Base-by-base conservation (phyloP, 2,113 vertebrate species). In the Capra hircus region DNA sequence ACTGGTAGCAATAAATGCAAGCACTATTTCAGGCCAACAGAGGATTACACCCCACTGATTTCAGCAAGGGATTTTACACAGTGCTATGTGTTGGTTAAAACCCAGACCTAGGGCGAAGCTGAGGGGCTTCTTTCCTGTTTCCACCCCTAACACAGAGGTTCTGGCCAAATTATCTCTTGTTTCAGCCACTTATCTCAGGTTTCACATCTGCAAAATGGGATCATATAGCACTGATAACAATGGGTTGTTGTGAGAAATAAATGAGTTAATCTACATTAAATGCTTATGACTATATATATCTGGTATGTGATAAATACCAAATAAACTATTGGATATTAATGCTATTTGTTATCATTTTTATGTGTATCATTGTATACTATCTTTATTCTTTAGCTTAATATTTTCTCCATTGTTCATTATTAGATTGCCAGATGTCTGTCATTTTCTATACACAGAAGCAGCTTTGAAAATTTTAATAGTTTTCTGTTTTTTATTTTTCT, bases 401-500 rank as follows among this genome's bases (percentile, higher is more conserved):
- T 43, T 82, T 90, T 78, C 60, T 40, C n/a, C 13, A 52, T 50
- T 53, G 48, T 36, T 55, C 13, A 64, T 50, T 59, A 53, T 43
- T 55, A 23, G 62, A 43, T 45, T 67, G 7, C 48, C 81, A n/a
- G 55, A 59, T 30, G 21, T 55, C 6, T 93, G 21, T 57, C 33
- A 80, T 80, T 67, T 87, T 53, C 43, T n/a, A 52, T 25, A 8
- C 2, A 59, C 0, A 40, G 36, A 48, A 53, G 2, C 15, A 30
- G 33, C 30, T 64, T 60, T 74, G 17, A 53, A 84, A 80, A 9
- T 45, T 74, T 33, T 10, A 77, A 10, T 57, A 90, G 9, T 62
- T 93, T 55, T 36, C 36, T 80, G 14, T 19, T 21, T 89, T 82
- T 90, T 27, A 23, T 53, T 86, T 84, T 88, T 57, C 80, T 94